Conservation (phyloP, 2,113 vertebrate species). For the Beaufortia kweichowensis region DNA sequence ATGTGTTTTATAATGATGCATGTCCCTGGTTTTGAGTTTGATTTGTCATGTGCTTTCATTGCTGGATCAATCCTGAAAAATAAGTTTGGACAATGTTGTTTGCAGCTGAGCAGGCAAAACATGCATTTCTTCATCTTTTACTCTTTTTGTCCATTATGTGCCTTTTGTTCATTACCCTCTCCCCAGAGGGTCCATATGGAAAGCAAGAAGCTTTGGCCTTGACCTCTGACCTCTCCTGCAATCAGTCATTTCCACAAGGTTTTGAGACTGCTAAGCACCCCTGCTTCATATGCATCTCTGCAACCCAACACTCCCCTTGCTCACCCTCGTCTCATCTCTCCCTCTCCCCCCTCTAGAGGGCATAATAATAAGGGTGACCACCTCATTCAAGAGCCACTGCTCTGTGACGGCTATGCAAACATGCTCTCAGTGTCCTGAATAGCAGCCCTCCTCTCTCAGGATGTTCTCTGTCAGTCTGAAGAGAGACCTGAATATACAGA, state of each 20-base stretch:
- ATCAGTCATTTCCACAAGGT: constrained; percentile 82
- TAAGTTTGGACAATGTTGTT: neutral
- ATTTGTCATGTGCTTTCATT: neutral
- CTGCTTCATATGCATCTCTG: constrained; percentile 19
- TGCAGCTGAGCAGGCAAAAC: neutral
- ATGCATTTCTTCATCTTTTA: neutral
- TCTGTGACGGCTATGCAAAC: constrained; percentile 34
- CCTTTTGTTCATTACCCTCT: constrained; percentile 49
- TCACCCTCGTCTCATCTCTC: constrained; percentile 26
- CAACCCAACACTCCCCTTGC: constrained; percentile 43
- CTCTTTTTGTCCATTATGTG: constrained; percentile 51
- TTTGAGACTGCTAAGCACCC: constrained; percentile 70
- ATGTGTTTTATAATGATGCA: neutral
- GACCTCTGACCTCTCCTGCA: constrained; percentile 75
- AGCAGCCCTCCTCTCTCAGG: constrained; percentile 22
- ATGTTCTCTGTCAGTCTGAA: constrained; percentile 26
- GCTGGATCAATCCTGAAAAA: neutral
- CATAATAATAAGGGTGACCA: constrained; percentile 28
- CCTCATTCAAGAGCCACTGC: constrained; percentile 29
- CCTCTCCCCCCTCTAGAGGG: constrained; percentile 1
- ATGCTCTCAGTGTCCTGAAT: constrained; percentile 32
- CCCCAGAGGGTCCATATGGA: constrained; percentile 65
- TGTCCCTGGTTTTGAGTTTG: neutral
- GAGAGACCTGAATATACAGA: constrained; percentile 13
- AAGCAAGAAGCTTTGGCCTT: constrained; percentile 71